Percentiles rank a stretch among this genome's conserved stretches.
These are phyloP conservation scores for Lanius ludovicianus DNA, from an alignment of 2,113 vertebrate species.

Conservation along the genomic window DNA sequence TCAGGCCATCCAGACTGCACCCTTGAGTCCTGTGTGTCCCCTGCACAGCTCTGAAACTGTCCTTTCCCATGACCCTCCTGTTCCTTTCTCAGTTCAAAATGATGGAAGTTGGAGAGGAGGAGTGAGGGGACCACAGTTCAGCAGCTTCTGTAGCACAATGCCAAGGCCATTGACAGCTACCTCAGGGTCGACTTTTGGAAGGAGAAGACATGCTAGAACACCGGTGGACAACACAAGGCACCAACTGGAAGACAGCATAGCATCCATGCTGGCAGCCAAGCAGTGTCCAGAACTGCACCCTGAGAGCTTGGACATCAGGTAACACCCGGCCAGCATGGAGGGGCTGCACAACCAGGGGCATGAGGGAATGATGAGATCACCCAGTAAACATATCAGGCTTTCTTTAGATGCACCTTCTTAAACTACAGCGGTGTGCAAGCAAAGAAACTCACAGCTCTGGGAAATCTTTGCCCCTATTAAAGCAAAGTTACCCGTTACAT, in stretches of 20 bases:
- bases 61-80: fast-evolving
- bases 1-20: background rate
- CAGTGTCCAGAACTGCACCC: background rate
- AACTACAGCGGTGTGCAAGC: background rate
- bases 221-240: fast-evolving
- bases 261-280: fast-evolving
- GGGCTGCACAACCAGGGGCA: background rate
- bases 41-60: background rate
- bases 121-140: background rate
- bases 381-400: background rate
- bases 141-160: background rate
- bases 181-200: background rate
- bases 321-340: background rate
- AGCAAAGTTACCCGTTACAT: background rate
- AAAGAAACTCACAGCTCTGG: background rate
- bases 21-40: background rate
- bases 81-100: background rate
- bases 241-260: fast-evolving
- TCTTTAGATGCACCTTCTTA: background rate
- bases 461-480: background rate
- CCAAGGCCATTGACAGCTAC: fast-evolving
- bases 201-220: background rate
- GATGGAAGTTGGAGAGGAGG: fast-evolving
- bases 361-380: fast-evolving
- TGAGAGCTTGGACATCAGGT: fast-evolving